Evolutionary conservation across 1,140 invertebrate genomes (phyloP), one percentile per base, ranked within the genome.

Genomic region (Triops longicaudatus): DNA sequence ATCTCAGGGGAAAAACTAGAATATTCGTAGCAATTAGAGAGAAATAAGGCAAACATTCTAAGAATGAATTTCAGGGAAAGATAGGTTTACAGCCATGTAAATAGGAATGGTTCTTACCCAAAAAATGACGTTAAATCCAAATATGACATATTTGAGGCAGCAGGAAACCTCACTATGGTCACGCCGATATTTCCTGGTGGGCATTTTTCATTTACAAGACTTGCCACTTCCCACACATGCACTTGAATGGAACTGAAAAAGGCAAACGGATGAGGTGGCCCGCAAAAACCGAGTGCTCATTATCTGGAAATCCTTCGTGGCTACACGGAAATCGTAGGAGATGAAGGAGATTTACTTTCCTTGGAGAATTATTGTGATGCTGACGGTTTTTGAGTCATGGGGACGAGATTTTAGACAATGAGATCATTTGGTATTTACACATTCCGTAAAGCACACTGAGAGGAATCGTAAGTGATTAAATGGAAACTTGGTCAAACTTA

Each of bases 101-200:
- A n/a, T n/a, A 37, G 31, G 31, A 37, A 37, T n/a, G n/a, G n/a
- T 37, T 88, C 91, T 91, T 85, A 97, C 93, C 95, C 96, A 98
- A 88, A 98, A 97, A 81, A 98, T 87, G 79, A 98, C 95, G 88
- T 98, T 98, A 86, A 97, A 96, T 83, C 93, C 91, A 86, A 98
- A 98, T 81, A 98, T 96, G 83, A 97, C 89, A 87, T 98, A 98
- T 87, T 98, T 98, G 73, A 98, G 88, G 85, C 95, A 97, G 87
- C 95, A 97, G 87, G 93, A 96, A 82, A 98, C 94, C 92, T 98
- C 96, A 84, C 90, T 93, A 79, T 92, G 92, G 84, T 94, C 92
- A 82, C 92, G 88, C 83, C 92, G 86, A 85, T 92, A 91, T 86
- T 93, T 93, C 81, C 82, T 80, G 43, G 79, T 78, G 26, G 80